Evolutionary conservation across 1,140 invertebrate genomes (phyloP).

Genomic region (Drosophila burlai): DNA sequence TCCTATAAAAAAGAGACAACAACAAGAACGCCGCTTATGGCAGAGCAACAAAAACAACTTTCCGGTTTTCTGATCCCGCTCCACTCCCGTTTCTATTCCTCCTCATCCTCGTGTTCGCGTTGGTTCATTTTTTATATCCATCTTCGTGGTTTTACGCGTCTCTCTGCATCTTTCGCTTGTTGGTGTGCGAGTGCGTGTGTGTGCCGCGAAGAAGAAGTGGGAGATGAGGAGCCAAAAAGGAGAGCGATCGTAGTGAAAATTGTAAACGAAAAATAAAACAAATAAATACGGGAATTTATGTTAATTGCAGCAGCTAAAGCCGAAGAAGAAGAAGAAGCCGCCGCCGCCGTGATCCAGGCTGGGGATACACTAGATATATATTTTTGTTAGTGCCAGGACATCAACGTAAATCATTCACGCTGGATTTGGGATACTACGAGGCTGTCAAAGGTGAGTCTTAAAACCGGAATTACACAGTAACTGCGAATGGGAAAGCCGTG

Average conservation of each 20-base stretch:
- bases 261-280: conserved; percentile 45
- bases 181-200: conserved; percentile 21
- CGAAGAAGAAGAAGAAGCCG: conserved; percentile 25
- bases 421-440: conserved; percentile 85
- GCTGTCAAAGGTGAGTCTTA: conserved; percentile 79
- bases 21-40: conserved; percentile 65
- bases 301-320: conserved; percentile 37
- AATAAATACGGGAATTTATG: conserved; percentile 52
- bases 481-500: not conserved
- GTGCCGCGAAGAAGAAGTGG: conserved; percentile 23
- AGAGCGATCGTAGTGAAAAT: conserved; percentile 65
- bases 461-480: conserved; percentile 23
- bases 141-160: conserved; percentile 75
- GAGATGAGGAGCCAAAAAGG: conserved; percentile 22
- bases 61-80: conserved; percentile 63
- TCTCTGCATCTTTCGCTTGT: conserved; percentile 36
- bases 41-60: conserved; percentile 70
- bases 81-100: conserved; percentile 24
- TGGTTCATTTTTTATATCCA: conserved; percentile 66
- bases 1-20: conserved; percentile 26
- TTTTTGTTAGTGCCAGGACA: conserved; percentile 53
- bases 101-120: conserved; percentile 56
- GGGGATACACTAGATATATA: conserved; percentile 33
- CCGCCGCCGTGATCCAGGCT: conserved; percentile 46
- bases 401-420: conserved; percentile 83